Percentiles rank a stretch among this genome's conserved stretches.
phyloP scores from a whole-genome alignment of 2,113 vertebrate genomes.

The Oncorhynchus mykiss region DNA sequence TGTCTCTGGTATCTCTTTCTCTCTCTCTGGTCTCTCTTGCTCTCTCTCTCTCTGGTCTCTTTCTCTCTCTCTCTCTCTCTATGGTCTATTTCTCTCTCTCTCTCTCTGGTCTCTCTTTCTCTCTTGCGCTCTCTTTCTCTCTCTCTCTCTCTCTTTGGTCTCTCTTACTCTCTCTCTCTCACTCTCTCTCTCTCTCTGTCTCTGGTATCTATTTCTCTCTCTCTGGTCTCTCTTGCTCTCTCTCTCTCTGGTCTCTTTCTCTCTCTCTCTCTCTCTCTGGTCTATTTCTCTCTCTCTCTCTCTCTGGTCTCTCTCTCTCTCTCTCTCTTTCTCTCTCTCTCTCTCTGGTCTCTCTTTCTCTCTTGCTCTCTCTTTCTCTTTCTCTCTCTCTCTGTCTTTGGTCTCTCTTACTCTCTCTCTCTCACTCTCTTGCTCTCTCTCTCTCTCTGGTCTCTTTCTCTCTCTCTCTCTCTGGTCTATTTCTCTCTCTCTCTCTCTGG shows the following conservation, averaged over 20 bases:
- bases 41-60: background rate
- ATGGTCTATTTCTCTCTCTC: too few relatives aligned
- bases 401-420: background rate
- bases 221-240: background rate
- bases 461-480: too few relatives aligned
- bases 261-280: conserved; percentile 19
- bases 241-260: background rate
- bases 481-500: background rate
- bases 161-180: too few relatives aligned
- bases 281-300: background rate
- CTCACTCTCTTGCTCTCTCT: background rate
- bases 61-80: background rate
- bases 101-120: background rate
- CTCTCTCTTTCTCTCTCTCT: too few relatives aligned
- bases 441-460: background rate
- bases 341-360: background rate
- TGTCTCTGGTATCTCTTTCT: background rate
- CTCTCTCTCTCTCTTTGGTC: too few relatives aligned
- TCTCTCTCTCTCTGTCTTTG: too few relatives aligned
- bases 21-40: too few relatives aligned
- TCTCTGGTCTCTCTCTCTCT: too few relatives aligned
- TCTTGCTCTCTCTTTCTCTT: background rate
- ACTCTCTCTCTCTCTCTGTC: background rate
- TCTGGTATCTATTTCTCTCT: background rate
- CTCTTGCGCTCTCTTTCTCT: too few relatives aligned